Evolutionary conservation across 2,797 vertebrate species (phyloP), one percentile per base, ranked within the genome.

Genomic region (Apogon hyalosoma): DNA sequence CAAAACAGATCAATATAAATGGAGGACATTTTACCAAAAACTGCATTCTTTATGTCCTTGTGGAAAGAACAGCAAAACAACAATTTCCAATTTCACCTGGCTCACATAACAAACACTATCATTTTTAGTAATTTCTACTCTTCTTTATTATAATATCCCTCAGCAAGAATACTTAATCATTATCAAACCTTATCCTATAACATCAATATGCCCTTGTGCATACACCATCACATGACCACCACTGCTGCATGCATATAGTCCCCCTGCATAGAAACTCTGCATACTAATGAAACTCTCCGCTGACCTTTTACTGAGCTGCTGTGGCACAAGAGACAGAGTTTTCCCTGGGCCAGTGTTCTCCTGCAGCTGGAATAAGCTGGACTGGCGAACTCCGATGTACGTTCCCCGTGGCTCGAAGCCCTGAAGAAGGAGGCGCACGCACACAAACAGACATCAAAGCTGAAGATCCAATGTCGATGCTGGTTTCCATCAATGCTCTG

Each of bases 351-450:
- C 97, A 0, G 96, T 97, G 77, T 94, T 96, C 80, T 94, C 91
- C 87, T 95, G 92, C 16, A 99, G 86, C 46, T 93, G 92, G 63
- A 87, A 93, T 93, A 97, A 95, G 52, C 96, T 96, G 31, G 88
- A 80, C 31, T 97, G 91, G 45, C 95, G 96, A 56, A 94, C 95
- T 38, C 95, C 94, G 0, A 99, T 95, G 59, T 97, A 94, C 0
- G 97, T 99, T 66, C 97, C 97, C 61, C 95, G 93, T 7, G 98
- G 97, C 89, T 98, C 95, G 6, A 97, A 98, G 19, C 97, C 98
- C 98, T 99, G 91, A n/a, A 78, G 70, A 45, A 63, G 3, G 65
- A 11, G 39, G 54, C 45, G 69, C 57, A 63, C 24, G 61, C 39
- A 75, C 18, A 71, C 50, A 78, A 10, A 75, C 6, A 38, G 11